phyloP scores from a whole-genome alignment of 2,797 vertebrate species.

The Peromyscus aztecus region DNA sequence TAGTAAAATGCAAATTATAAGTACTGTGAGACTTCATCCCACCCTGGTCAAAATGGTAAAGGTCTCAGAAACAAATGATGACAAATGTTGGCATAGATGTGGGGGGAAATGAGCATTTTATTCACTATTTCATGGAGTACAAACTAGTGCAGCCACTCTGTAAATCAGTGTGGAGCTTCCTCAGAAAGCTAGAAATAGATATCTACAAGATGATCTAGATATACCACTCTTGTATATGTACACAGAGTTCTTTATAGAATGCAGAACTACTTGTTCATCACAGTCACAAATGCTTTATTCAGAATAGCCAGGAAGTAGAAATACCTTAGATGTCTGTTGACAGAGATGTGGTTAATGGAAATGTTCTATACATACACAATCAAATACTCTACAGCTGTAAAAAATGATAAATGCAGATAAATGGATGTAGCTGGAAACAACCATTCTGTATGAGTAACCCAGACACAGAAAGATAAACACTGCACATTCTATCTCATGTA shows the following conservation, averaged over 20 bases:
- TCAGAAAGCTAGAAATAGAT: neutral
- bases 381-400: neutral
- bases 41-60: neutral
- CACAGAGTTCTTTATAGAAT: neutral
- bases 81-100: neutral
- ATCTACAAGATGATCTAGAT: neutral
- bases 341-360: too few species aligned
- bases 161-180: neutral
- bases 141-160: neutral
- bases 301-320: neutral
- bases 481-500: neutral
- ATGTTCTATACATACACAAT: neutral
- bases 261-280: neutral
- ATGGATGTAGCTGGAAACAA: neutral
- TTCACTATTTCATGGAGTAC: too few species aligned
- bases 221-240: neutral
- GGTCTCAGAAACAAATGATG: neutral
- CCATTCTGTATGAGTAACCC: neutral
- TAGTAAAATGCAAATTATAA: neutral
- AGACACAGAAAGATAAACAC: neutral
- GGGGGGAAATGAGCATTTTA: neutral
- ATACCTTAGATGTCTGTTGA: neutral
- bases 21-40: neutral
- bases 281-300: neutral
- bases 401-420: neutral